Evolutionary conservation across 2,888 invertebrate species (phyloP).

Genomic region (Troides helena): DNA sequence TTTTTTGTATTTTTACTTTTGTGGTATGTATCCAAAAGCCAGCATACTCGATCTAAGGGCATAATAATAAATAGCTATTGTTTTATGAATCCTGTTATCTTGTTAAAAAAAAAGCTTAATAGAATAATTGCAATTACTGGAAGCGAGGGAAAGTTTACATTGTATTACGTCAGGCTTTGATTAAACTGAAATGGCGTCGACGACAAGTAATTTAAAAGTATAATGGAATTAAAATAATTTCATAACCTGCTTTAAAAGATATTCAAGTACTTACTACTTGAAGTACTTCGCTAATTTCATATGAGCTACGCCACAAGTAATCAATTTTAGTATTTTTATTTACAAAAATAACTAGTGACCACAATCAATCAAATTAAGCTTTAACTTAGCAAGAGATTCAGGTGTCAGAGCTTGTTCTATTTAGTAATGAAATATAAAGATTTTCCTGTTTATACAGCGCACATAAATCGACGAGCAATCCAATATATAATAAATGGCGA

Average conservation of each 20-base stretch:
- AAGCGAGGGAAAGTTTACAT: constrained; percentile 10
- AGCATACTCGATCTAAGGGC: too few relatives aligned
- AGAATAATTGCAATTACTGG: constrained; percentile 12
- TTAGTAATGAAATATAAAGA: background rate
- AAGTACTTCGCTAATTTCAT: too few relatives aligned
- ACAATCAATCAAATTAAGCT: background rate
- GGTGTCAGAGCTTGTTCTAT: background rate
- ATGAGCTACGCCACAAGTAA: too few relatives aligned
- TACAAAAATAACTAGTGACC: background rate
- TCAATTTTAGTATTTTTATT: too few relatives aligned
- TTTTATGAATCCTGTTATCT: background rate
- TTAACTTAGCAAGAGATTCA: background rate
- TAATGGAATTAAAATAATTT: background rate
- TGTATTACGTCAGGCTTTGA: constrained; percentile 13
- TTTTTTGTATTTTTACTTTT: too few relatives aligned
- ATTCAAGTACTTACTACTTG: too few relatives aligned
- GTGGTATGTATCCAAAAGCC: too few relatives aligned
- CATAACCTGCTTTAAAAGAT: background rate
- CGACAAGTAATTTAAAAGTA: constrained; percentile 12
- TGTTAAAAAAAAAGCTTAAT: background rate
- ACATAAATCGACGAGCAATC: constrained; percentile 1
- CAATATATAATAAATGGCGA: constrained; percentile 18
- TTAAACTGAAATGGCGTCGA: constrained; percentile 8
- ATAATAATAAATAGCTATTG: background rate
- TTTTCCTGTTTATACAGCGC: constrained; percentile 1